These are phyloP conservation scores for Lucifuga dentata DNA, from an alignment of 2,113 vertebrate genomes.

Conservation along the genomic window DNA sequence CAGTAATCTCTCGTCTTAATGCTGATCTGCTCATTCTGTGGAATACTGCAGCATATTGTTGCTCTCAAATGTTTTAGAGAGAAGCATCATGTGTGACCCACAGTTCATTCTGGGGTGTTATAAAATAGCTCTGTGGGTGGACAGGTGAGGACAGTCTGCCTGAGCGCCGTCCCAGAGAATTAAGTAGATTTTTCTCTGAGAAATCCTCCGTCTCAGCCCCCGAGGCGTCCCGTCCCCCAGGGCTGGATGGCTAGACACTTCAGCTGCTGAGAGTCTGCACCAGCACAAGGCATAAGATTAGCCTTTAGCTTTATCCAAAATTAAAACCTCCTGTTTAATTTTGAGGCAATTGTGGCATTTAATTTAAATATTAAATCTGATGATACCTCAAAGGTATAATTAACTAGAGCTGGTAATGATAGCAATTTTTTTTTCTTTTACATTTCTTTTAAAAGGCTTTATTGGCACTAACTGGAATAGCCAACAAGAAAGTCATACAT, in stretches of 20 bases:
- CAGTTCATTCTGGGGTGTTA: constrained; percentile 40
- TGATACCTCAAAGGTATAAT: constrained; percentile 7
- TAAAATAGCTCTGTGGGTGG: constrained; percentile 57
- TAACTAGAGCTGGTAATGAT: neutral
- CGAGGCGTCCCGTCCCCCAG: constrained; percentile 18
- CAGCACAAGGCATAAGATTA: neutral
- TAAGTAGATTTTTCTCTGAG: constrained; percentile 26
- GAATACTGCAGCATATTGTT: constrained; percentile 8
- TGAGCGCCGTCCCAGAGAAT: constrained; percentile 24
- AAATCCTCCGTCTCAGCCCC: constrained; percentile 37
- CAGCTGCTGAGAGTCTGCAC: constrained; percentile 13
- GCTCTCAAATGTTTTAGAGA: constrained; percentile 33
- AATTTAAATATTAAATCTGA: constrained; percentile 18
- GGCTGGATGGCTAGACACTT: constrained; percentile 10
- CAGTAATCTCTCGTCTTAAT: constrained; percentile 39
- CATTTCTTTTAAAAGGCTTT: too few relatives aligned
- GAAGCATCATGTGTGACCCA: constrained; percentile 31
- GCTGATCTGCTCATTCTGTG: constrained; percentile 11
- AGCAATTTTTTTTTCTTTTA: neutral
- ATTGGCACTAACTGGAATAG: neutral
- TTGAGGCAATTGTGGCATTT: neutral
- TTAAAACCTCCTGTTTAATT: constrained; percentile 44
- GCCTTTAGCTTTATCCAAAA: constrained; percentile 2
- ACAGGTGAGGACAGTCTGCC: constrained; percentile 27
- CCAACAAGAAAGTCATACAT: constrained; percentile 2